Percentiles rank a stretch among this genome's conserved stretches.
These are phyloP conservation scores for Drosophila trapezifrons DNA, from an alignment of 1,140 invertebrate species.

Conservation along the genomic window DNA sequence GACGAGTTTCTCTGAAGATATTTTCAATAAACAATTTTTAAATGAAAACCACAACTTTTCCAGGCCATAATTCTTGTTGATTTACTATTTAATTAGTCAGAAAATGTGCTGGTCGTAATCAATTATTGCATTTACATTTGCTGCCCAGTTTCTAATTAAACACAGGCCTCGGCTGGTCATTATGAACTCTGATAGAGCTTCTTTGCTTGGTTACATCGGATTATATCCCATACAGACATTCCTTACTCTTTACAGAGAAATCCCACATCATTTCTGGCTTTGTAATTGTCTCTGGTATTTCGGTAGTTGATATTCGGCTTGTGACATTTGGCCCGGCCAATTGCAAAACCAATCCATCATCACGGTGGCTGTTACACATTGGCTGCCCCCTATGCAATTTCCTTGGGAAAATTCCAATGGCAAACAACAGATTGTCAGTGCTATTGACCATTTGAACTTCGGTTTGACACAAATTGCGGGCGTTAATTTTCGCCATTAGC, in stretches of 20 bases:
- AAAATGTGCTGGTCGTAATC: not conserved
- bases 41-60: not conserved
- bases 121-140: slow-evolving; percentile 3
- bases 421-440: slow-evolving; percentile 15
- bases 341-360: slow-evolving; percentile 28
- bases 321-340: slow-evolving; percentile 15
- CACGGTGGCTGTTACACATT: not conserved
- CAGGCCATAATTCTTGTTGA: not conserved
- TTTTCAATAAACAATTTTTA: not conserved
- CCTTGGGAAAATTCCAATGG: slow-evolving; percentile 7
- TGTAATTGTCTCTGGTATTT: slow-evolving; percentile 17
- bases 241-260: not conserved
- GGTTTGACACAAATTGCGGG: slow-evolving; percentile 31
- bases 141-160: not conserved
- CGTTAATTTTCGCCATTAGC: slow-evolving; percentile 42
- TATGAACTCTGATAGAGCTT: not conserved
- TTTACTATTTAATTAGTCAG: slow-evolving; percentile 4
- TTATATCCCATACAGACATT: slow-evolving; percentile 1
- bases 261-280: not conserved
- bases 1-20: not conserved
- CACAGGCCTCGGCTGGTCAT: too few species aligned
- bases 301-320: slow-evolving; percentile 1
- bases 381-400: slow-evolving; percentile 7
- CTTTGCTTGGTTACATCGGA: not conserved
- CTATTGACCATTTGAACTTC: slow-evolving; percentile 33